These are phyloP conservation scores for Eurois occulta DNA, from an alignment of 2,888 invertebrate genomes.

Conservation along the genomic window DNA sequence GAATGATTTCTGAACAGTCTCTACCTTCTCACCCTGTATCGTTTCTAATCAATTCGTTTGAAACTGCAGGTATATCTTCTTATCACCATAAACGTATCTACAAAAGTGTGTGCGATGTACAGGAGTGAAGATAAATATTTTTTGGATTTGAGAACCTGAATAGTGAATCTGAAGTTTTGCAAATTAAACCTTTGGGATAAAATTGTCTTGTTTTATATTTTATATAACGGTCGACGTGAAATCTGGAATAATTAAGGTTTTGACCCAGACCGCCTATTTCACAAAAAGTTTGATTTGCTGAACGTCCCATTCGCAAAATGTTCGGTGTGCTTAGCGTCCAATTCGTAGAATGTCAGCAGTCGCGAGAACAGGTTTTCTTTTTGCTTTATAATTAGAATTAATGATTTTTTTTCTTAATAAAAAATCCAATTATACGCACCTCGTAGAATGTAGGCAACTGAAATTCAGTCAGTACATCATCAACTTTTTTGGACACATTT, in stretches of 20 bases:
- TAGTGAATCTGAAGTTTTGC: not conserved
- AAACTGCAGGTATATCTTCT: not conserved
- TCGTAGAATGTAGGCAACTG: constrained; percentile 94
- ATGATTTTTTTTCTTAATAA: not conserved
- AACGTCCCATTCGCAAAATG: not conserved
- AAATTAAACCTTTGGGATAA: not conserved
- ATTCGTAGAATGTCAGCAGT: not conserved
- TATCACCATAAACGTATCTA: not conserved
- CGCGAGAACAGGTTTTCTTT: not conserved
- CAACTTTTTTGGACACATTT: constrained; percentile 91
- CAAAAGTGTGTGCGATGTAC: not conserved
- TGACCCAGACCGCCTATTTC: not conserved
- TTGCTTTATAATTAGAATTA: not conserved
- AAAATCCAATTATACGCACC: constrained; percentile 82
- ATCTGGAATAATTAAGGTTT: not conserved
- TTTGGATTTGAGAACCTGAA: not conserved
- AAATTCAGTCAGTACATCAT: constrained; percentile 93
- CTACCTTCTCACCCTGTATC: not conserved
- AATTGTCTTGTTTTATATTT: not conserved
- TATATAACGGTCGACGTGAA: not conserved
- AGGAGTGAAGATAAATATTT: not conserved
- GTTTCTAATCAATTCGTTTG: not conserved
- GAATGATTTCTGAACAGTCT: not conserved
- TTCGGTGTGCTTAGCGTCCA: not conserved
- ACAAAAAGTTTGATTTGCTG: not conserved